Evolutionary conservation across 2,888 invertebrate species (phyloP).

Genomic region (Masnerella sp.): DNA sequence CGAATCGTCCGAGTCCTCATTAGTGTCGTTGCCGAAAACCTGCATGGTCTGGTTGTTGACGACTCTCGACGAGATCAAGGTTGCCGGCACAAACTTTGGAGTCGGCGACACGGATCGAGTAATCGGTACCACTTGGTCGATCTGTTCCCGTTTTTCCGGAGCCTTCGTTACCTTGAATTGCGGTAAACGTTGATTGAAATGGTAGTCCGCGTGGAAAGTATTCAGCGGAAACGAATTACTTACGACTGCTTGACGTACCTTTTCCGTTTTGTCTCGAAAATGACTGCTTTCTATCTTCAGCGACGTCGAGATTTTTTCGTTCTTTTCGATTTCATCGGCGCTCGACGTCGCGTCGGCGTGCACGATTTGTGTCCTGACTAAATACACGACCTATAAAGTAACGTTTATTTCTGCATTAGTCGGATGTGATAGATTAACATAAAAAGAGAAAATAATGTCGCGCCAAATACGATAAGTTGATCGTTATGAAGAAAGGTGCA

Average conservation of each 20-base stretch:
- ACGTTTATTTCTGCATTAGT: background rate
- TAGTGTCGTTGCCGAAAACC: constrained; percentile 78
- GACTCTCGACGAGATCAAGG: constrained; percentile 80
- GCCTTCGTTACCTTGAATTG: constrained; percentile 79
- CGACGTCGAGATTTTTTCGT: constrained; percentile 68
- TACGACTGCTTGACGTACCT: constrained; percentile 62
- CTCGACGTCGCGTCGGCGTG: constrained; percentile 58
- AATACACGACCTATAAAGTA: constrained; percentile 32
- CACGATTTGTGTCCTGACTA: constrained; percentile 43
- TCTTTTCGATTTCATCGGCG: constrained; percentile 60
- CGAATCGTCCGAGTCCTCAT: constrained; percentile 73
- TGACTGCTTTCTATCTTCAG: constrained; percentile 65
- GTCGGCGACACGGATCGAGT: constrained; percentile 68
- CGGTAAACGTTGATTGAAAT: constrained; percentile 4
- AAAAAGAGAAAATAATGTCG: constrained; percentile 19
- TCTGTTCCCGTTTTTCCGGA: constrained; percentile 81
- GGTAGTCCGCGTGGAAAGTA: constrained; percentile 24
- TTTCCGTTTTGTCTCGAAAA: constrained; percentile 64
- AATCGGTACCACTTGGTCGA: constrained; percentile 83
- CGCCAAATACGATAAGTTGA: background rate
- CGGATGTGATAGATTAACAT: background rate
- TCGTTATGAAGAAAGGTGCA: background rate
- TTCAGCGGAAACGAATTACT: constrained; percentile 46
- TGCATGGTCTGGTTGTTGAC: constrained; percentile 59
- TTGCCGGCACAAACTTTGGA: constrained; percentile 79